These are phyloP conservation scores for Grus americana DNA, from an alignment of 2,113 vertebrate genomes.

Conservation along the genomic window DNA sequence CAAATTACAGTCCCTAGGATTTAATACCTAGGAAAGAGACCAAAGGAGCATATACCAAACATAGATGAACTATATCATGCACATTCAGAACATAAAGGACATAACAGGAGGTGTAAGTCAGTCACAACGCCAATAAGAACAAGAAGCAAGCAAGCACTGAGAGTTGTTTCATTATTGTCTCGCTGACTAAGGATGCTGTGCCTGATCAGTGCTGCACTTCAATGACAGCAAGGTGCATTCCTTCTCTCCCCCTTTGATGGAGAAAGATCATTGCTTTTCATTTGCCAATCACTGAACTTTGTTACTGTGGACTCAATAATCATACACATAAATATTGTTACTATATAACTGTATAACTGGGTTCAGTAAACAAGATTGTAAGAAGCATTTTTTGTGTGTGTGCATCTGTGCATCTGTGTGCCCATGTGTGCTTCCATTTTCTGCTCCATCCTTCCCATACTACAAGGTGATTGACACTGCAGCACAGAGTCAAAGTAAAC, in stretches of 20 bases:
- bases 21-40: background rate
- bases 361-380: background rate
- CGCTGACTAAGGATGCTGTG: background rate
- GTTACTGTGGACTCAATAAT: background rate
- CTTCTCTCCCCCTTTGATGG: background rate
- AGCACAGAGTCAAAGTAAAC: background rate
- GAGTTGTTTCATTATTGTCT: background rate
- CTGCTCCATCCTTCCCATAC: background rate
- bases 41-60: background rate
- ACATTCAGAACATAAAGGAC: background rate
- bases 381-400: background rate
- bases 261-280: background rate
- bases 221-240: background rate
- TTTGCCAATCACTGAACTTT: background rate
- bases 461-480: background rate
- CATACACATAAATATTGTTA: background rate
- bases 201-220: background rate
- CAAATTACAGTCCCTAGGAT: background rate
- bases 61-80: background rate
- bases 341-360: background rate
- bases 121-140: background rate
- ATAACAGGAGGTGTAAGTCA: background rate
- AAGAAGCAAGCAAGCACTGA: background rate
- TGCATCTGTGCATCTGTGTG: rapidly evolving
- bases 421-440: background rate